These are phyloP conservation scores for Brienomyrus longianalis DNA, from an alignment of 2,113 vertebrate genomes.

Conservation along the genomic window DNA sequence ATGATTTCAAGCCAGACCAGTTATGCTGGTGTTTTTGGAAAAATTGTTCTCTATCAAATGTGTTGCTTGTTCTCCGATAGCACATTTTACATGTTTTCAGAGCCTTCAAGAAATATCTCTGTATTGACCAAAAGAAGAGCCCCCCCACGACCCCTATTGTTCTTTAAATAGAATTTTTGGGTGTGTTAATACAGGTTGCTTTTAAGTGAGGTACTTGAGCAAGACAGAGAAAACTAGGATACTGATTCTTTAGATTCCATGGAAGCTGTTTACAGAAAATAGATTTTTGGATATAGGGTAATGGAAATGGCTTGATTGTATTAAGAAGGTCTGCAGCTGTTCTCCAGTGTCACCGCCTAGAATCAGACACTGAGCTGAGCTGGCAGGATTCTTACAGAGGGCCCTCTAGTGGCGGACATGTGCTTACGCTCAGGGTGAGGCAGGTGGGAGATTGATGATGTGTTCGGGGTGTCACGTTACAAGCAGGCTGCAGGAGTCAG, in stretches of 20 bases:
- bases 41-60: background rate
- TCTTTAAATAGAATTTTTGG: background rate
- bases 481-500: background rate
- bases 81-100: background rate
- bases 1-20: background rate
- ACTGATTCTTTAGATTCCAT: conserved; percentile 9
- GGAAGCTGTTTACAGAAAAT: background rate
- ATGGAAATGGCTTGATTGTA: conserved; percentile 51
- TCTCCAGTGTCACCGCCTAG: conserved; percentile 45
- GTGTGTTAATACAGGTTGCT: background rate
- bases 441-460: background rate
- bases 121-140: background rate
- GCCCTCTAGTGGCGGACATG: conserved; percentile 49
- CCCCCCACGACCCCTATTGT: background rate
- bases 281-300: conserved; percentile 21
- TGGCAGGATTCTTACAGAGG: conserved; percentile 54
- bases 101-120: background rate
- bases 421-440: conserved; percentile 5
- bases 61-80: background rate
- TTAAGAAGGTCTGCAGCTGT: conserved; percentile 64
- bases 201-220: background rate
- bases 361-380: conserved; percentile 58
- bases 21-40: background rate
- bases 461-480: conserved; percentile 10
- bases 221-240: background rate